These are phyloP conservation scores for Diadumene lineata DNA, from an alignment of 92 coral and sea anemone genomes.

Conservation along the genomic window DNA sequence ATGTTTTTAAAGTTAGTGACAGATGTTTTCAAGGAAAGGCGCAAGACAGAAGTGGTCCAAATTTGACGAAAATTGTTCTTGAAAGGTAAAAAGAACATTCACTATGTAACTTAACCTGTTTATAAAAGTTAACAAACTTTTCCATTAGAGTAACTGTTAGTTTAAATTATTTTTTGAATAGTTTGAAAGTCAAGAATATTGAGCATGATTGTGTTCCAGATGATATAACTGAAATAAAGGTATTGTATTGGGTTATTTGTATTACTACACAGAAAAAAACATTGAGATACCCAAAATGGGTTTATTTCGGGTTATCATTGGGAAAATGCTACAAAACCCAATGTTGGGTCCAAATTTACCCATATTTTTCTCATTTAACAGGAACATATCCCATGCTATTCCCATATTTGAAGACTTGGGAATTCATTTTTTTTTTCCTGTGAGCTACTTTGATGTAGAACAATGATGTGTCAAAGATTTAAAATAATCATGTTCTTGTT, in stretches of 20 bases:
- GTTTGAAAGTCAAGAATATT: conserved; percentile 60
- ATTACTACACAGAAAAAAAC: not conserved
- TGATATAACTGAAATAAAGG: conserved; percentile 70
- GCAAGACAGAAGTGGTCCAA: conserved; percentile 96
- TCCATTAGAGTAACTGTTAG: no score
- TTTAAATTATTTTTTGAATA: conserved; percentile 2
- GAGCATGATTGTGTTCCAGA: conserved; percentile 81
- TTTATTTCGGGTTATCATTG: no score
- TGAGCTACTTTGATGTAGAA: no score
- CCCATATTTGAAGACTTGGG: no score
- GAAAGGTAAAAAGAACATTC: conserved; percentile 42
- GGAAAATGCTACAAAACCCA: no score
- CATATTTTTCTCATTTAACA: no score
- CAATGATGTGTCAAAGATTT: no score
- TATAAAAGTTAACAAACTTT: no score
- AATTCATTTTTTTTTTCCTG: no score
- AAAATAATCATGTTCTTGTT: not conserved
- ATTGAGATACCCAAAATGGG: not conserved
- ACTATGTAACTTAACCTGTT: no score
- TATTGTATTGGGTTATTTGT: not conserved
- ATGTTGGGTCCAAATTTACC: no score
- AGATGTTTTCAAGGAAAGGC: conserved; percentile 83
- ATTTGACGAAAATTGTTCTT: conserved; percentile 65
- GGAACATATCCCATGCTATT: no score
- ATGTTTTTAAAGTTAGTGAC: conserved; percentile 81